phyloP scores from a whole-genome alignment of 2,888 invertebrate genomes.

The Stomorhina lunata region DNA sequence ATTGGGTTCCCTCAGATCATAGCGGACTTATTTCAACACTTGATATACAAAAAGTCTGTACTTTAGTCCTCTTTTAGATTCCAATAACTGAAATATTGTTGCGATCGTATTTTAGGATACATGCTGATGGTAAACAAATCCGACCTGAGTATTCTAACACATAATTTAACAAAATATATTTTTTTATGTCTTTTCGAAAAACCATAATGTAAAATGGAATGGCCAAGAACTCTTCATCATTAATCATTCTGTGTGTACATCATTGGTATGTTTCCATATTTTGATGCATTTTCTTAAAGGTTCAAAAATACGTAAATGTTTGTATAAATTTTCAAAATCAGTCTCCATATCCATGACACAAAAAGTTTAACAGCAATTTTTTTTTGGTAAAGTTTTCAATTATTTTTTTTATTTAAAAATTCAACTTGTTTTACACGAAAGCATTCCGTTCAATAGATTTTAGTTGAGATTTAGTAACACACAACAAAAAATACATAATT shows the following conservation, averaged over 20 bases:
- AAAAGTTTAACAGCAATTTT: neutral
- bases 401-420: conserved; percentile 20
- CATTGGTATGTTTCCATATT: neutral
- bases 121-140: too few species aligned
- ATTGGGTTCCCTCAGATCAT: too few species aligned
- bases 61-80: too few species aligned
- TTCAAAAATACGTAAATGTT: neutral
- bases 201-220: neutral
- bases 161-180: too few species aligned
- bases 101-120: too few species aligned
- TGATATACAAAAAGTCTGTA: too few species aligned
- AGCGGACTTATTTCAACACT: too few species aligned
- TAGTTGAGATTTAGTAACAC: conserved; percentile 17
- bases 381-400: conserved; percentile 4
- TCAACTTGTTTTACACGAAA: conserved; percentile 17
- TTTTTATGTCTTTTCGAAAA: too few species aligned
- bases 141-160: too few species aligned
- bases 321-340: conserved; percentile 12
- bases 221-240: conserved; percentile 12
- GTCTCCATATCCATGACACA: neutral
- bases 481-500: neutral
- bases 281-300: neutral
- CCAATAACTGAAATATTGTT: too few species aligned
- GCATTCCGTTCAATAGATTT: neutral
- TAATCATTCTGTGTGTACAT: conserved; percentile 35